Evolutionary conservation across 2,888 invertebrate species (phyloP).

Genomic region (Scaptomyza cyrtandrae): DNA sequence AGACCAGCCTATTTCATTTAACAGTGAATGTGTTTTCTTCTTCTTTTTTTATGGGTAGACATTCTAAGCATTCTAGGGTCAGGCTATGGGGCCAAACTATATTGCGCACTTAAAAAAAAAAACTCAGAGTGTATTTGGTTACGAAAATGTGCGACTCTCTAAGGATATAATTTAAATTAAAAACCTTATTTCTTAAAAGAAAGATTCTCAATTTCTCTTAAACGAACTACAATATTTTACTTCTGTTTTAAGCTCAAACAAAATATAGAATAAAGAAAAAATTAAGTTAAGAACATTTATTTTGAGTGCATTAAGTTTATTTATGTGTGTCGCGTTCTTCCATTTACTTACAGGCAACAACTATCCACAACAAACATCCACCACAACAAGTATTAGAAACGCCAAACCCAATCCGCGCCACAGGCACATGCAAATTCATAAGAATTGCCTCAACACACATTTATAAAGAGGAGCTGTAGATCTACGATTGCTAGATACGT

Average conservation of each 20-base stretch:
- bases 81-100: slow-evolving; percentile 43
- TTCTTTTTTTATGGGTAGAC: slow-evolving; percentile 17
- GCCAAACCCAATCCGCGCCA: slow-evolving; percentile 54
- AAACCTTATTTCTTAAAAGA: too few species aligned
- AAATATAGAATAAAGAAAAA: too few species aligned
- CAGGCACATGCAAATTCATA: slow-evolving; percentile 66
- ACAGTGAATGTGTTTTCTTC: slow-evolving; percentile 17
- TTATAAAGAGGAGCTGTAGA: slow-evolving; percentile 45
- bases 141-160: too few species aligned
- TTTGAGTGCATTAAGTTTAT: slow-evolving; percentile 37
- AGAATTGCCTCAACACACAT: slow-evolving; percentile 46
- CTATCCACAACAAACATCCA: slow-evolving; percentile 20
- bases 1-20: slow-evolving; percentile 32
- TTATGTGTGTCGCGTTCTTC: slow-evolving; percentile 39
- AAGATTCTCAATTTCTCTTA: too few species aligned
- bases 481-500: slow-evolving; percentile 60
- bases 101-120: slow-evolving; percentile 11
- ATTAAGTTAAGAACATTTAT: neutral
- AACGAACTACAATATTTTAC: too few species aligned
- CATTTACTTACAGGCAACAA: slow-evolving; percentile 58
- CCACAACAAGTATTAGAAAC: slow-evolving; percentile 59
- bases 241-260: too few species aligned
- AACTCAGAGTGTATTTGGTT: neutral
- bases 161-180: too few species aligned
- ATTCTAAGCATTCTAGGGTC: slow-evolving; percentile 25